phyloP scores from a whole-genome alignment of 2,113 vertebrate genomes.

The Phrynosoma blainvillii region DNA sequence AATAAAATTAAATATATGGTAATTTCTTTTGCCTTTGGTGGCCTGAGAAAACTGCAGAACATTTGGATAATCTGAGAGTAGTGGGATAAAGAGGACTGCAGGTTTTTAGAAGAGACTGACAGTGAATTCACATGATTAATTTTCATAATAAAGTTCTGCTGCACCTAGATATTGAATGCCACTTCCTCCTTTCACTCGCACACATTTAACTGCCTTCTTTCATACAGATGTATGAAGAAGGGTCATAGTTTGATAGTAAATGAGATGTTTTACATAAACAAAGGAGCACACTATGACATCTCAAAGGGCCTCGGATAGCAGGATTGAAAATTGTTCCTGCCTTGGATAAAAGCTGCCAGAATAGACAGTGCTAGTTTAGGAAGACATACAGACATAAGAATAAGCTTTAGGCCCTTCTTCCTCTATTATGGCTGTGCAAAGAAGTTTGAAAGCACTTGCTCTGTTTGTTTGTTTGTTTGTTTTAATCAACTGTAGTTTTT shows the following conservation, averaged over 20 bases:
- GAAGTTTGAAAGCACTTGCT: no score
- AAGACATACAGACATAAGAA: no score
- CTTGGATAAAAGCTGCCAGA: neutral
- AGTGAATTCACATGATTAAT: conserved; percentile 7
- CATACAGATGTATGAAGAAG: neutral
- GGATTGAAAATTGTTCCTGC: neutral
- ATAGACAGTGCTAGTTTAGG: neutral
- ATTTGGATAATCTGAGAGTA: conserved; percentile 7
- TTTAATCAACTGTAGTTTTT: no score
- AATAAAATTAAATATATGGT: conserved; percentile 5
- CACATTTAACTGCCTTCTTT: neutral
- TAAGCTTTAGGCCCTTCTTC: no score
- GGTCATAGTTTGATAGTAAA: neutral
- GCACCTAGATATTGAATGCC: neutral
- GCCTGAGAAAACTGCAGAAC: conserved; percentile 8
- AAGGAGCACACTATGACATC: neutral
- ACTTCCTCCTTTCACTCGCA: neutral
- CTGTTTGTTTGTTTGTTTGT: no score
- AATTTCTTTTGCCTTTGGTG: neutral
- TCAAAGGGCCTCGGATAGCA: neutral
- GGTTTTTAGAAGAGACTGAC: neutral
- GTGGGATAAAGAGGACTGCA: neutral
- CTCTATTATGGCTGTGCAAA: no score
- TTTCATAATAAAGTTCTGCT: neutral
- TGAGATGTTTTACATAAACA: neutral